These are phyloP conservation scores for Otolemur crassicaudatus DNA, from an alignment of 2,797 vertebrate genomes.

Conservation along the genomic window DNA sequence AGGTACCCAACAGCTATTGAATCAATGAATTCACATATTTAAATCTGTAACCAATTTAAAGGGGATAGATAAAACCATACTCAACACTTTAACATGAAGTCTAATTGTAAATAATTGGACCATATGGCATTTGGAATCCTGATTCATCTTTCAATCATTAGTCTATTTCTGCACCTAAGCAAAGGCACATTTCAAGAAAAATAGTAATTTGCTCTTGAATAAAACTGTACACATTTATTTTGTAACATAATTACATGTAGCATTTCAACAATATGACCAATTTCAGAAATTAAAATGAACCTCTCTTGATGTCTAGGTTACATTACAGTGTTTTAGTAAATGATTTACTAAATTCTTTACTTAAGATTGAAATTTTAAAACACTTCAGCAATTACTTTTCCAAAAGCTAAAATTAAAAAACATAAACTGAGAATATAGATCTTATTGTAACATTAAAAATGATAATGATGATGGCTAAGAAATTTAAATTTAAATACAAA, in stretches of 20 bases:
- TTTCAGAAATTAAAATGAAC: slow-evolving; percentile 26
- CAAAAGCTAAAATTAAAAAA: slow-evolving; percentile 21
- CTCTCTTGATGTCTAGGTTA: background rate
- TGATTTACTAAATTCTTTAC: slow-evolving; percentile 34
- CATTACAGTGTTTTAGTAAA: background rate
- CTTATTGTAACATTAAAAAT: slow-evolving; percentile 10
- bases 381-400: slow-evolving; percentile 20
- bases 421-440: slow-evolving; percentile 23
- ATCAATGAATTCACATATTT: background rate
- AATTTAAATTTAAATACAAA: slow-evolving; percentile 24
- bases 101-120: slow-evolving; percentile 35
- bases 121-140: slow-evolving; percentile 24
- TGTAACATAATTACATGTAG: background rate
- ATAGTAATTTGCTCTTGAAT: slow-evolving; percentile 12
- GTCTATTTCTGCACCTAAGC: slow-evolving; percentile 40
- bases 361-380: slow-evolving; percentile 40
- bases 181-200: slow-evolving; percentile 45
- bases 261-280: background rate
- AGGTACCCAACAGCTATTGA: background rate
- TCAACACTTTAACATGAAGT: slow-evolving; percentile 21
- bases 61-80: background rate
- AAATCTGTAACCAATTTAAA: slow-evolving; percentile 9
- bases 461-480: background rate
- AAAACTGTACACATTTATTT: slow-evolving; percentile 13
- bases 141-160: slow-evolving; percentile 20